These are phyloP conservation scores for Sorex fumeus DNA, from an alignment of 2,113 vertebrate species.

Conservation along the genomic window DNA sequence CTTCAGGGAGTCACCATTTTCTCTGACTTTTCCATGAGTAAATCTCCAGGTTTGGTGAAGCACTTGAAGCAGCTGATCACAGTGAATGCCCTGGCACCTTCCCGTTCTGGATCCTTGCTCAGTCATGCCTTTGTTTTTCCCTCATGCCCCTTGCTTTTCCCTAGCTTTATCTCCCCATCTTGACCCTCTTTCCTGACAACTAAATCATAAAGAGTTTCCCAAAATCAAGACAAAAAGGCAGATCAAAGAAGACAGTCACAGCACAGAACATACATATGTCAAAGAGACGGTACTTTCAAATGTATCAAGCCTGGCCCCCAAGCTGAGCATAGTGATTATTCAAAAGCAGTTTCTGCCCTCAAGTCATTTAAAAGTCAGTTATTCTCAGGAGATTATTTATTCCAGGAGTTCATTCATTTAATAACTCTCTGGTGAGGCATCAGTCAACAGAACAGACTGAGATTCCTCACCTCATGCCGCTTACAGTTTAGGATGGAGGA, in stretches of 20 bases:
- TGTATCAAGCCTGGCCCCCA: not conserved
- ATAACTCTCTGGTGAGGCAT: not conserved
- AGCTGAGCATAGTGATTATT: conserved; percentile 14
- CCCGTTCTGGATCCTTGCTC: not conserved
- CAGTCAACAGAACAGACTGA: conserved; percentile 8
- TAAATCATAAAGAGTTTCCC: not conserved
- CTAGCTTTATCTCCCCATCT: not conserved
- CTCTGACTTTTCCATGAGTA: not conserved
- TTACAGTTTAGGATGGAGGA: not conserved
- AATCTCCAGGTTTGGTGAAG: not conserved
- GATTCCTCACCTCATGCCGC: not conserved
- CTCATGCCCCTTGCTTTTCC: conserved; percentile 32
- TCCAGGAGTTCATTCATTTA: conserved; percentile 22
- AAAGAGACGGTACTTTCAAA: conserved; percentile 43
- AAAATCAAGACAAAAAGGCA: conserved; percentile 45
- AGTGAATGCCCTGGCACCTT: not conserved
- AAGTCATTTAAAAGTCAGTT: conserved; percentile 53
- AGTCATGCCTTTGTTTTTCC: not conserved
- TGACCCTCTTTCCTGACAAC: not conserved
- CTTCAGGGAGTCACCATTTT: not conserved
- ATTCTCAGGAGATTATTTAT: not conserved
- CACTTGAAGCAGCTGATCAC: not conserved
- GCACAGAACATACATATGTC: not conserved
- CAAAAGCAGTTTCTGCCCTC: conserved; percentile 18
- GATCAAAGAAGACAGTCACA: conserved; percentile 16